phyloP scores from a whole-genome alignment of 2,113 vertebrate genomes.

The Hipposideros armiger region DNA sequence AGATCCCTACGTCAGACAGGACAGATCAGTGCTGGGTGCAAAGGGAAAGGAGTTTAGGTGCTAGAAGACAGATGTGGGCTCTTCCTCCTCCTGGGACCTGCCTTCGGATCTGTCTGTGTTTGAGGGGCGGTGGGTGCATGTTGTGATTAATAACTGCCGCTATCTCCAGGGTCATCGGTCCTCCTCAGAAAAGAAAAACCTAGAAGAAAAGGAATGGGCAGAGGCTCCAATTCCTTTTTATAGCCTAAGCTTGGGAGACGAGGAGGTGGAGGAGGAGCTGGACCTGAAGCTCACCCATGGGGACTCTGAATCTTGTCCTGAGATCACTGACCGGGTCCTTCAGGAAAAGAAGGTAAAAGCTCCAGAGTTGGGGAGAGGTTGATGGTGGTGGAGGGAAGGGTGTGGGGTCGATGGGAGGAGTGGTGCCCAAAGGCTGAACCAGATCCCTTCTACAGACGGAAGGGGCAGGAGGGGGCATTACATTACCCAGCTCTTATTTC shows the following conservation, averaged over 20 bases:
- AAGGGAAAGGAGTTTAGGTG: background rate
- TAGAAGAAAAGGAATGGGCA: background rate
- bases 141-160: background rate
- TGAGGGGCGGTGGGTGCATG: background rate
- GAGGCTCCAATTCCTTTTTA: conserved; percentile 75
- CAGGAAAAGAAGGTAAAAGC: conserved; percentile 74
- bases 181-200: background rate
- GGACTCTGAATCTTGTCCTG: background rate
- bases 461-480: background rate
- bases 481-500: background rate
- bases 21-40: background rate
- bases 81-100: background rate
- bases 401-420: background rate
- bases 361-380: background rate
- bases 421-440: background rate
- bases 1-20: background rate
- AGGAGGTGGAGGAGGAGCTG: background rate
- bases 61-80: background rate
- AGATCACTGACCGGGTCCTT: conserved; percentile 49
- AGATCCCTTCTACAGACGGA: background rate
- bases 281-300: background rate
- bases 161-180: background rate
- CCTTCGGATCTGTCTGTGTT: background rate
- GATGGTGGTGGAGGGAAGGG: background rate
- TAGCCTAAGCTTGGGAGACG: conserved; percentile 69